Evolutionary conservation across 1,140 invertebrate genomes (phyloP), one percentile per base, ranked within the genome.

Genomic region (Trichomalopsis sarcophagae): DNA sequence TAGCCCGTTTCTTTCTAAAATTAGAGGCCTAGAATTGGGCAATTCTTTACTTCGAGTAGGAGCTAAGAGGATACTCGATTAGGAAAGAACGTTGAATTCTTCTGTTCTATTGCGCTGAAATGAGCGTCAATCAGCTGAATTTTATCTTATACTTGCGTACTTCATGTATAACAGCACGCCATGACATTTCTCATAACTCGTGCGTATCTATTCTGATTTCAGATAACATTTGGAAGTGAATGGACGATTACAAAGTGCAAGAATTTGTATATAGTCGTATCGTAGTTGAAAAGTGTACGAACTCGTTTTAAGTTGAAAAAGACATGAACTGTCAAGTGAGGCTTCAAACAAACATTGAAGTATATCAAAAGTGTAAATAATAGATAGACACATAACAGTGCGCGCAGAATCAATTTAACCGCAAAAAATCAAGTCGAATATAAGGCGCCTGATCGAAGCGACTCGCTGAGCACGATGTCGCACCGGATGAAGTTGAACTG

Each of bases 261-360:
- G n/a, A 23, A 82, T 82, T 68, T 75, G 71, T 76, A 75, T 17
- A n/a, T 6, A 36, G 5, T 36, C 33, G 33, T 36, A 7, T 21
- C 5, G 5, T 36, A 36, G 33, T n/a, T 9, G 27, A 33, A 17
- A 62, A 71, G 23, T 71, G 30, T 69, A 27, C 0, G 9, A 69
- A 30, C 55, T 68, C n/a, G n/a, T n/a, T 68, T 68, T n/a, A 23
- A 68, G 23, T 10, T 17, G 47, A 50, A 17, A 50, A 17, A 50
- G 55, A 44, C 9, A 33, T 44, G 62, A 68, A 69, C 7, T 10
- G 40, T 27, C 13, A 27, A 71, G 14, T 74, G 69, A 73, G 40
- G 47, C 47, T 82, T 82, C 71, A 74, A 75, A 27, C 74, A 21
- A 75, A 82, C 4, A 66, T 82, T 75, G 81, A 75, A 82, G 73